Evolutionary conservation across 2,888 invertebrate species (phyloP).

Genomic region (Neelides folsomi): DNA sequence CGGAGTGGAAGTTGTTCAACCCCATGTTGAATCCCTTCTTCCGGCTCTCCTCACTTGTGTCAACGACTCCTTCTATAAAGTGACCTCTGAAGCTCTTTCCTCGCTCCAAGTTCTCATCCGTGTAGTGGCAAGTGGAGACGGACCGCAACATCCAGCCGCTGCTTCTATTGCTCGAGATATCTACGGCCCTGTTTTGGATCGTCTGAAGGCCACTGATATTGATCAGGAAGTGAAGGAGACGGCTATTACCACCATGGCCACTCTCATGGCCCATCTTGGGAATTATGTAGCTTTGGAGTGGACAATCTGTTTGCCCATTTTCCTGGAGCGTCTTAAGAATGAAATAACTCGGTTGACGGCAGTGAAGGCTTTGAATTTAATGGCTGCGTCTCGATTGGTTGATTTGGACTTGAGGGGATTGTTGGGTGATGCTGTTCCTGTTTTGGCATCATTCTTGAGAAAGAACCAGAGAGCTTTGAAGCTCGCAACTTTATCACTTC

Average conservation of each 20-base stretch:
- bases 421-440: slow-evolving; percentile 74
- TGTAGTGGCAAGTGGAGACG: slow-evolving; percentile 48
- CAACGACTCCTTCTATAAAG: slow-evolving; percentile 94
- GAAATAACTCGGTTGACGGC: slow-evolving; percentile 94
- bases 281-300: slow-evolving; percentile 48
- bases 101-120: slow-evolving; percentile 88
- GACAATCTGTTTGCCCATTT: slow-evolving; percentile 76
- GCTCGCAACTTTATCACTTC: slow-evolving; percentile 70
- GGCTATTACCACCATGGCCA: slow-evolving; percentile 93
- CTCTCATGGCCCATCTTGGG: slow-evolving; percentile 82
- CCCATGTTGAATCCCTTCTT: slow-evolving; percentile 61
- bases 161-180: slow-evolving; percentile 21
- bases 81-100: slow-evolving; percentile 86
- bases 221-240: slow-evolving; percentile 99
- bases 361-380: slow-evolving; percentile 87
- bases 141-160: slow-evolving; percentile 19
- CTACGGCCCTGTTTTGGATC: slow-evolving; percentile 28
- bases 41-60: slow-evolving; percentile 80
- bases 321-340: slow-evolving; percentile 84
- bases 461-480: slow-evolving; percentile 95
- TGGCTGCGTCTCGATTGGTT: slow-evolving; percentile 70
- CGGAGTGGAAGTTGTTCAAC: slow-evolving; percentile 61
- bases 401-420: slow-evolving; percentile 32
- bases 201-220: slow-evolving; percentile 81
- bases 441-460: slow-evolving; percentile 81